These are phyloP conservation scores for Drusus annulatus DNA, from an alignment of 1,140 invertebrate genomes.

Conservation along the genomic window DNA sequence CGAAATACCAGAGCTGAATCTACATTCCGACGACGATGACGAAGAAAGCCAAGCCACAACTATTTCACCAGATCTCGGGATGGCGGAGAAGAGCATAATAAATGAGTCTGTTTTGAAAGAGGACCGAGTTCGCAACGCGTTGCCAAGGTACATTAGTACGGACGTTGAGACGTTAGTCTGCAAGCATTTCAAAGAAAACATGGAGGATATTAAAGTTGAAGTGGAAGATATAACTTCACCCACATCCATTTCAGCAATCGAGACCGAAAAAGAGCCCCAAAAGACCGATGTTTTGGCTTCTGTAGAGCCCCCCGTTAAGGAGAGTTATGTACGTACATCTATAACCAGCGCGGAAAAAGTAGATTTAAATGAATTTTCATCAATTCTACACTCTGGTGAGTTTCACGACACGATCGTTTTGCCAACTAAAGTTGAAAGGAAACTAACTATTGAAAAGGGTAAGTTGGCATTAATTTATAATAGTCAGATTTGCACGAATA, in stretches of 20 bases:
- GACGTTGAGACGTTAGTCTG: constrained; percentile 28
- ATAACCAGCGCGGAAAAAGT: background rate
- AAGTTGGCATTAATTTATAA: constrained; percentile 11
- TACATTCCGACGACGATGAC: constrained; percentile 17
- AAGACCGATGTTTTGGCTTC: constrained; percentile 2
- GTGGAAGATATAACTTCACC: background rate
- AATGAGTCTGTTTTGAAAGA: constrained; percentile 10
- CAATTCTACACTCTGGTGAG: constrained; percentile 52
- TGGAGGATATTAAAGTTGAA: constrained; percentile 18
- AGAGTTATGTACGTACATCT: background rate
- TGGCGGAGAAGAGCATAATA: background rate
- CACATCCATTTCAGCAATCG: background rate
- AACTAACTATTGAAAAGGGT: constrained; percentile 50
- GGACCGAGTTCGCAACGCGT: background rate
- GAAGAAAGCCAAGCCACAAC: background rate
- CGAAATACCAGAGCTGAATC: constrained; percentile 5
- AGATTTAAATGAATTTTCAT: background rate
- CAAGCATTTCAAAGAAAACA: constrained; percentile 15
- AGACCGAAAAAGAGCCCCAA: constrained; percentile 16
- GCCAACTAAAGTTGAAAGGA: constrained; percentile 50
- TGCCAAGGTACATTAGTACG: constrained; percentile 23
- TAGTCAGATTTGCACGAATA: background rate
- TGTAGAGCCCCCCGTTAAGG: background rate
- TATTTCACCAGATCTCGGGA: background rate
- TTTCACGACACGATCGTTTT: constrained; percentile 54